Conservation (phyloP, 2,888 invertebrate genomes). For the Callyntrura sp. region DNA sequence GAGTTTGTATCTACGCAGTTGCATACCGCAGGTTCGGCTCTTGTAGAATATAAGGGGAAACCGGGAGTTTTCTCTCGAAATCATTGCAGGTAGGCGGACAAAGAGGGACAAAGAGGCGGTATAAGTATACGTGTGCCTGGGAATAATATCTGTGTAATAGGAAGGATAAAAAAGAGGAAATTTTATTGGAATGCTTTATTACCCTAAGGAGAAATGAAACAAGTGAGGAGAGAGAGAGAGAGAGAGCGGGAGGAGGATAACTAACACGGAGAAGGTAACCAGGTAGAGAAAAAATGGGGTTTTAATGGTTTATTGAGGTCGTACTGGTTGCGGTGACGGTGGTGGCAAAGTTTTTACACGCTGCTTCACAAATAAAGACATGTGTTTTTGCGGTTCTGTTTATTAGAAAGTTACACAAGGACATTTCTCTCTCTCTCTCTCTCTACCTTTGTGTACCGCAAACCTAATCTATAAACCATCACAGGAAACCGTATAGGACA, state of each 20-base stretch:
- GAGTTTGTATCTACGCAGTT: background rate
- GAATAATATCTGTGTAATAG: background rate
- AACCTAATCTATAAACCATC: background rate
- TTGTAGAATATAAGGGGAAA: background rate
- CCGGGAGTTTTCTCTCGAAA: background rate
- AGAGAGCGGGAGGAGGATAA: background rate
- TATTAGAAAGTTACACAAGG: too few species aligned
- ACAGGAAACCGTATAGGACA: background rate
- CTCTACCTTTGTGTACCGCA: background rate
- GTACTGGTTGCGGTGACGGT: background rate
- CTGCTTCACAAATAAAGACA: too few species aligned
- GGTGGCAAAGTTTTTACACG: background rate
- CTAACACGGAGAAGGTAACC: background rate
- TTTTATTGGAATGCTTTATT: conserved; percentile 42
- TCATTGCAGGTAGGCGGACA: background rate
- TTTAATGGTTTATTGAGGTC: conserved; percentile 29
- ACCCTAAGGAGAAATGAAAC: conserved; percentile 50
- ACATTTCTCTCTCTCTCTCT: too few species aligned
- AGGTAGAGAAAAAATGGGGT: background rate
- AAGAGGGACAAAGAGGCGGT: background rate
- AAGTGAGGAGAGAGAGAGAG: background rate
- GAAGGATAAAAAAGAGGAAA: conserved; percentile 14
- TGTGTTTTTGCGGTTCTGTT: too few species aligned
- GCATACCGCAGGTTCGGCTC: background rate
- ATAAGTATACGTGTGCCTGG: background rate